phyloP scores from a whole-genome alignment of 2,113 vertebrate genomes.

The Blennius ocellaris region DNA sequence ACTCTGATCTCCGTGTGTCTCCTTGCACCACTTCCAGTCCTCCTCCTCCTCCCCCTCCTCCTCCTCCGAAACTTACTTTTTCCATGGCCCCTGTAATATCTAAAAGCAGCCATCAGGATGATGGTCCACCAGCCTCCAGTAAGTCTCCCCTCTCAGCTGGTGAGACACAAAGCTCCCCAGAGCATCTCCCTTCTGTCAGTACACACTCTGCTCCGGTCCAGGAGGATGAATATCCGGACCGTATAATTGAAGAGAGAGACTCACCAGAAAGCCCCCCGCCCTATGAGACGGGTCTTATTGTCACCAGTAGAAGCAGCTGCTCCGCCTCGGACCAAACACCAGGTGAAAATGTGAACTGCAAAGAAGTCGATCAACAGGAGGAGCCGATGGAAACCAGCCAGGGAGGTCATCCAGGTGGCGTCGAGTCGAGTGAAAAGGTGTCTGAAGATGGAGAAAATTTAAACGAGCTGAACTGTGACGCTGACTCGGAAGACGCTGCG shows the following conservation, averaged over 20 bases:
- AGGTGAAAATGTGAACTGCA: background rate
- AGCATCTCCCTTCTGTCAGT: slow-evolving; percentile 21
- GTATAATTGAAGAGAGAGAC: slow-evolving; percentile 85
- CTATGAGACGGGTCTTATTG: slow-evolving; percentile 73
- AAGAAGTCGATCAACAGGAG: slow-evolving; percentile 31
- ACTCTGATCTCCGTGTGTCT: slow-evolving; percentile 43
- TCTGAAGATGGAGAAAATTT: slow-evolving; percentile 43
- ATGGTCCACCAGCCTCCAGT: background rate
- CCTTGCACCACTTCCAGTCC: slow-evolving; percentile 32
- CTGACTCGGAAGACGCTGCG: slow-evolving; percentile 4
- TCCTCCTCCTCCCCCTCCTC: slow-evolving; percentile 8
- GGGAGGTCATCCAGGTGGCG: background rate
- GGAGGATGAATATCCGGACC: slow-evolving; percentile 79
- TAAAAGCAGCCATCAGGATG: slow-evolving; percentile 16
- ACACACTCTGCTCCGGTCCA: slow-evolving; percentile 26
- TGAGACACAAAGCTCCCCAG: slow-evolving; percentile 9
- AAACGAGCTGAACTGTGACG: slow-evolving; percentile 61
- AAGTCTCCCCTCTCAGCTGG: slow-evolving; percentile 31
- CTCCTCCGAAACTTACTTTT: too few species aligned
- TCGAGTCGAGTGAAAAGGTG: slow-evolving; percentile 15
- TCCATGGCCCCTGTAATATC: slow-evolving; percentile 29
- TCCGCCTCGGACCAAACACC: slow-evolving; percentile 39
- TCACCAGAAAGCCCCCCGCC: slow-evolving; percentile 86
- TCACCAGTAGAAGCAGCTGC: slow-evolving; percentile 70
- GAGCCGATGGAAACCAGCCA: slow-evolving; percentile 50